These are phyloP conservation scores for Microplitis manilae DNA, from an alignment of 2,888 invertebrate genomes.

Conservation along the genomic window DNA sequence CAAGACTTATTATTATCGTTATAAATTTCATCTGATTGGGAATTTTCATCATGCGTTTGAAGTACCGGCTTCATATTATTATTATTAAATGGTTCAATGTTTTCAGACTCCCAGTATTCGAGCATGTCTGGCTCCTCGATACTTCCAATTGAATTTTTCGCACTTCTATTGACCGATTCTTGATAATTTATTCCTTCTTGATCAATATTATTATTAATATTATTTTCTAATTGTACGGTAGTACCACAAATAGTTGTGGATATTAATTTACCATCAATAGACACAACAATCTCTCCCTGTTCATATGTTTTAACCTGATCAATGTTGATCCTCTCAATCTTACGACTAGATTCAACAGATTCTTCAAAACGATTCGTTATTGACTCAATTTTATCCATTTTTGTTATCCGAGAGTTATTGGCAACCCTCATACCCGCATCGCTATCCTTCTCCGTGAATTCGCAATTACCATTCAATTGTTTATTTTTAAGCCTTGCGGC, in stretches of 20 bases:
- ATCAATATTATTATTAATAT: neutral
- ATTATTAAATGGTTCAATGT: slow-evolving; percentile 62
- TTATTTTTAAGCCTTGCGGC: slow-evolving; percentile 28
- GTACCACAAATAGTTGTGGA: slow-evolving; percentile 55
- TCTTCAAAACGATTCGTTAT: neutral
- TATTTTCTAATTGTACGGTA: neutral
- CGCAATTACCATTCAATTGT: slow-evolving; percentile 57
- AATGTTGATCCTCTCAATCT: slow-evolving; percentile 50
- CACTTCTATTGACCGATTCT: slow-evolving; percentile 41
- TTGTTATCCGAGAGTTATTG: slow-evolving; percentile 65
- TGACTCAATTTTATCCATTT: slow-evolving; percentile 28
- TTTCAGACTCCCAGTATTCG: slow-evolving; percentile 72
- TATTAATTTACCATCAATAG: slow-evolving; percentile 64
- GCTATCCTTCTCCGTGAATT: slow-evolving; percentile 67
- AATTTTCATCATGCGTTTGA: slow-evolving; percentile 48
- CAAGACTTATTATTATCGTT: slow-evolving; percentile 53
- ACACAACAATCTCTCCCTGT: slow-evolving; percentile 66
- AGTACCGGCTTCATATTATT: slow-evolving; percentile 53
- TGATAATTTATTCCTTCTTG: slow-evolving; percentile 16
- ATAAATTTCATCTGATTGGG: slow-evolving; percentile 48
- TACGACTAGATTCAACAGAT: slow-evolving; percentile 46
- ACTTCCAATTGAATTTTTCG: slow-evolving; percentile 59
- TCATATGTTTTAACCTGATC: slow-evolving; percentile 62
- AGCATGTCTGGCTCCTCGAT: slow-evolving; percentile 72
- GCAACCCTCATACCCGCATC: slow-evolving; percentile 71